A percentile compares a stretch with the other conserved stretches of the same genome.
Evolutionary conservation across 2,888 invertebrate species (phyloP).

Genomic region (Chrysodeixis includens): DNA sequence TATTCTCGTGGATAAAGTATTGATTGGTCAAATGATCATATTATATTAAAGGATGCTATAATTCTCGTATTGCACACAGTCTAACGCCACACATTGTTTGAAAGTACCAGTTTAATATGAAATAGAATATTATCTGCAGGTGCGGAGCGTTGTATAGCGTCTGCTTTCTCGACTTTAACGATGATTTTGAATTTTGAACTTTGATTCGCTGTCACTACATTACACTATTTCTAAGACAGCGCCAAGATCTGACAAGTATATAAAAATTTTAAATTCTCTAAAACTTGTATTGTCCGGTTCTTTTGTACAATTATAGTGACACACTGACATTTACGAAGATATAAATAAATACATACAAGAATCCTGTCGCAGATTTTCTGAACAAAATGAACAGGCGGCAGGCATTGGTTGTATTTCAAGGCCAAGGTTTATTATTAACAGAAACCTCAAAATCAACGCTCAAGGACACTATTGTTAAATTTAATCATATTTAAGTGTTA

Average conservation of each 20-base stretch:
- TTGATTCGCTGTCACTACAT: background rate
- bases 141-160: conserved; percentile 11
- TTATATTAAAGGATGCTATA: background rate
- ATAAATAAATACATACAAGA: conserved; percentile 2
- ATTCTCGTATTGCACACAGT: background rate
- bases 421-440: background rate
- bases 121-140: conserved; percentile 29
- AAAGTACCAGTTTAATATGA: conserved; percentile 33
- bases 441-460: background rate
- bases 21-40: background rate
- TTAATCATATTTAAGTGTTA: background rate
- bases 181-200: too few relatives aligned
- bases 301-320: background rate
- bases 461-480: background rate
- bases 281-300: background rate
- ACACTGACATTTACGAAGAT: background rate
- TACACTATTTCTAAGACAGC: background rate
- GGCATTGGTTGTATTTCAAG: background rate
- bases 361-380: conserved; percentile 3
- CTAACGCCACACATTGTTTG: conserved; percentile 30
- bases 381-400: background rate
- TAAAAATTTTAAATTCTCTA: background rate
- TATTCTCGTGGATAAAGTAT: conserved; percentile 36
- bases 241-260: background rate
- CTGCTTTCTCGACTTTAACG: background rate